Base-by-base conservation (phyloP, 1,140 invertebrate genomes). In the Drosophila kikkawai region DNA sequence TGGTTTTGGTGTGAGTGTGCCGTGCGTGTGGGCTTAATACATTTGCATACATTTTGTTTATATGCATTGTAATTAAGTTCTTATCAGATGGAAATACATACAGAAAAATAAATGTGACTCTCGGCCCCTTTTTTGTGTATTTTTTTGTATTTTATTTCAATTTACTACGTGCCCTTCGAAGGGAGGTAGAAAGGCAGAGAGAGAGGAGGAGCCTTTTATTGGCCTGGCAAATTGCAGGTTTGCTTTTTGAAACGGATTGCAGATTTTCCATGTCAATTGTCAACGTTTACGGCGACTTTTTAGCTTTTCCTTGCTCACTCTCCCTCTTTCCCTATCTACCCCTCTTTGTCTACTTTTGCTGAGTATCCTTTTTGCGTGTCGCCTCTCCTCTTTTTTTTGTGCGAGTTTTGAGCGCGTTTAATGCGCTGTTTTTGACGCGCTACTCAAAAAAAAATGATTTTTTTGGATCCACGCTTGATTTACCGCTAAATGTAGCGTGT, bases 31-130 rank as follows among this genome's bases (percentile, higher is more conserved):
- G 59, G 55, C 66, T 83, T 77, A 87, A 80, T 83, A 87, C 84
- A 69, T 66, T 77, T 80, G 80, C 87, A 87, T 87, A 83, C 83
- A 80, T 77, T 79, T 87, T 82, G 79, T 83, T 73, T 86, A 87
- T 86, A 67, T 80, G 83, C 76, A 80, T 78, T 83, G 84, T 87
- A 87, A 88, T 87, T 87, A 87, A 87, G 87, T 87, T 87, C 83
- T 87, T 87, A 87, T 87, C 83, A 88, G 80, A 83, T 86, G 84
- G 60, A 70, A 79, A 80, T 73, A 58, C 69, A 71, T 36, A 80
- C 69, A 77, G 47, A 70, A 57, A 37, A 37, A 37, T 39, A 56
- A 66, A 78, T 57, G 76, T 65, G 76, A 61, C 64, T 78, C 41
- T 32, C n/a, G 17, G 26, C 37, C 7, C 12, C 12, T 42, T 37